A percentile compares a stretch with the other conserved stretches of the same genome.
These are phyloP conservation scores for Cossypha polioptera DNA, from an alignment of 2,797 vertebrate genomes.

Conservation along the genomic window DNA sequence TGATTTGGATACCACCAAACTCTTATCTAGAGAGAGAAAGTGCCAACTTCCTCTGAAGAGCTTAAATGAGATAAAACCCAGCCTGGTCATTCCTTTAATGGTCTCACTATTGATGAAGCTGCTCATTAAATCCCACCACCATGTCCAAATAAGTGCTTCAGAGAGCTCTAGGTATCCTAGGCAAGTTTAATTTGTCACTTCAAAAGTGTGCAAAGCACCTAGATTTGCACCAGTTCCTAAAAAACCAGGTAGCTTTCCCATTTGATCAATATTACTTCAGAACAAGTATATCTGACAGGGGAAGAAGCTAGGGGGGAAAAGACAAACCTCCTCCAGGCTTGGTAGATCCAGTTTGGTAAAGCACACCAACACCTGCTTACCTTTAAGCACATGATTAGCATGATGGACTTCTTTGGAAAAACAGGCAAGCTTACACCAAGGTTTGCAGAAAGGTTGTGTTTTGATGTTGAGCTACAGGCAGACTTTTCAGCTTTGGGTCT, in stretches of 20 bases:
- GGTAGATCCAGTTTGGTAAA: background rate
- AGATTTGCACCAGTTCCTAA: background rate
- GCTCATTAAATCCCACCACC: background rate
- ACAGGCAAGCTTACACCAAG: background rate
- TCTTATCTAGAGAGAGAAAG: background rate
- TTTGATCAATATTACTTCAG: background rate
- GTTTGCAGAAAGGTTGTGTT: background rate
- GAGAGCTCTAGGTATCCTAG: background rate
- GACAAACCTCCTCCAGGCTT: background rate
- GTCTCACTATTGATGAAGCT: background rate
- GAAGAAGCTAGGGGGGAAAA: background rate
- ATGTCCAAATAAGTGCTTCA: background rate
- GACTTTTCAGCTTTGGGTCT: background rate
- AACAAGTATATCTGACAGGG: background rate
- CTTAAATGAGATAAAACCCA: background rate
- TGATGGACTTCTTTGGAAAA: background rate
- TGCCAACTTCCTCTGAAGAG: background rate
- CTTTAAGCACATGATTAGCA: background rate
- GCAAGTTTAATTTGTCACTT: background rate
- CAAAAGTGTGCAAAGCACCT: background rate
- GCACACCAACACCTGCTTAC: background rate
- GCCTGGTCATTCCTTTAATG: background rate
- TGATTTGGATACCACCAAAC: background rate
- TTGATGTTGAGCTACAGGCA: background rate
- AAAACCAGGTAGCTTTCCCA: background rate